These are phyloP conservation scores for Bathynomus jamesi DNA, from an alignment of 1,140 invertebrate genomes.

Conservation along the genomic window DNA sequence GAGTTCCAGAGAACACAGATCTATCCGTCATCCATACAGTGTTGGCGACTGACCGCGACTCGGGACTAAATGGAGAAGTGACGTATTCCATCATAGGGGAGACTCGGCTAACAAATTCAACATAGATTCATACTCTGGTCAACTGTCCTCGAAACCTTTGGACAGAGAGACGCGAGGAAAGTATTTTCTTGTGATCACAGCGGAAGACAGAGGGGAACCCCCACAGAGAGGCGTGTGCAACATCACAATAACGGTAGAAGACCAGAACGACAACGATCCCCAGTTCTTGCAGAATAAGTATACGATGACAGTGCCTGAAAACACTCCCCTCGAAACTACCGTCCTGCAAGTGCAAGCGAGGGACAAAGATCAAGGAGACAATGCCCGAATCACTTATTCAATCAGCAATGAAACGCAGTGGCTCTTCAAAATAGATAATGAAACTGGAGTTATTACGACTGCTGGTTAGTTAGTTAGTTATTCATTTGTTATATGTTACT, in stretches of 20 bases:
- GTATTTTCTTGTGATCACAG: slow-evolving; percentile 73
- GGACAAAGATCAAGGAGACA: slow-evolving; percentile 80
- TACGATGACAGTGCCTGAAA: slow-evolving; percentile 64
- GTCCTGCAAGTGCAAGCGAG: slow-evolving; percentile 76
- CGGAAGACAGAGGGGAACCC: slow-evolving; percentile 69
- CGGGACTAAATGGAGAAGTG: slow-evolving; percentile 70
- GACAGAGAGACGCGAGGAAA: slow-evolving; percentile 72
- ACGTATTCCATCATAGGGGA: slow-evolving; percentile 73
- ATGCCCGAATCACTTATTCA: slow-evolving; percentile 83
- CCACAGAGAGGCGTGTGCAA: slow-evolving; percentile 61
- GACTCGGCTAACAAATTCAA: slow-evolving; percentile 80
- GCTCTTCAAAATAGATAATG: slow-evolving; percentile 85
- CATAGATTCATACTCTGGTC: slow-evolving; percentile 67
- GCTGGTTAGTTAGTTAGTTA: no score
- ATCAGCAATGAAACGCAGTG: slow-evolving; percentile 80
- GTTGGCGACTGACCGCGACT: slow-evolving; percentile 76
- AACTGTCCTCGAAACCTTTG: slow-evolving; percentile 66
- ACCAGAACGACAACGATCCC: slow-evolving; percentile 91
- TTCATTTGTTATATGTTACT: no score
- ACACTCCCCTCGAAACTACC: slow-evolving; percentile 63
- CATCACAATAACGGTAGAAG: slow-evolving; percentile 71
- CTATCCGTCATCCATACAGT: slow-evolving; percentile 72
- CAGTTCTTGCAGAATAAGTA: slow-evolving; percentile 58
- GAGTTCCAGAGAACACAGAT: slow-evolving; percentile 80
- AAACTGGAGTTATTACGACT: slow-evolving; percentile 81